Evolutionary conservation across 2,888 invertebrate genomes (phyloP), one percentile per base, ranked within the genome.

Genomic region (Drosophila leonis): DNA sequence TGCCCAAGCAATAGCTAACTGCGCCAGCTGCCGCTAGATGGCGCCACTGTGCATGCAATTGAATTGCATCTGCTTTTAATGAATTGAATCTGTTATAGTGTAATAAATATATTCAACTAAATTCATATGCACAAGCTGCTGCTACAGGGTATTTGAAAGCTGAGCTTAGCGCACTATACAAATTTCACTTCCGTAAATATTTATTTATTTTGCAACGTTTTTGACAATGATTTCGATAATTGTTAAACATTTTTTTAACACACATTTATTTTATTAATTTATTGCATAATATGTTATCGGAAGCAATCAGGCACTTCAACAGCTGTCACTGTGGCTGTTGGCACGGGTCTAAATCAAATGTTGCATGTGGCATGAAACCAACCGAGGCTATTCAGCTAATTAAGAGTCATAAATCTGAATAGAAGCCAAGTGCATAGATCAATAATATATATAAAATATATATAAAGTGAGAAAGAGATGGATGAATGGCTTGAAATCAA

Each of bases 301-400:
- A 46, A 27, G 65, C 61, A 54, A 54, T 39, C 39, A 29, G 33
- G 39, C 29, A 52, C 37, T 68, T 59, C 33, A 27, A 13, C 33
- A 46, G 48, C 52, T 48, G 52, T 61, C 55, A 9, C 8, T 41
- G 27, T 7, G 33, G n/a, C 27, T 31, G 20, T 35, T 61, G 18
- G 7, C 42, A 24, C 24, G 42, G 15, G 4, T 63, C 65, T 83
- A 80, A 83, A 82, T 85, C 83, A 81, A 75, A 69, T 44, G 52
- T 63, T 33, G 51, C 39, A 52, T 55, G 71, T 80, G 65, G 83
- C 85, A 82, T 83, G 85, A 46, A 20, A 48, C 69, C 73, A 78
- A 78, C 84, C 73, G 7, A 78, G 69, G 63, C 51, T 70, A 78
- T 69, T 68, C 77, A 75, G 73, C 83, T 85, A 83, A 83, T 83